Evolutionary conservation across 2,888 invertebrate species (phyloP).

Genomic region (Tiphia femorata): DNA sequence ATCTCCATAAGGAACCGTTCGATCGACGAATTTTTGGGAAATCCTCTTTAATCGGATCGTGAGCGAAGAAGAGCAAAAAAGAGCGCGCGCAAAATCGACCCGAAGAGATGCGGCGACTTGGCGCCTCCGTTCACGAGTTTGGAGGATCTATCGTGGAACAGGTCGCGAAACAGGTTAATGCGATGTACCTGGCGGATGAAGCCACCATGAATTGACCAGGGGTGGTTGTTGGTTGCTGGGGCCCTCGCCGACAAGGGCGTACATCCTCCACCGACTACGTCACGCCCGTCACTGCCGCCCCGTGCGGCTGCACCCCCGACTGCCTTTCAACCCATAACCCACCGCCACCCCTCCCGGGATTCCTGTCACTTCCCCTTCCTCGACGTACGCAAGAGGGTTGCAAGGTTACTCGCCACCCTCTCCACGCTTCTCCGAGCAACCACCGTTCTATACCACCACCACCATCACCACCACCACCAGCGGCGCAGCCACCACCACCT

Average conservation of each 20-base stretch:
- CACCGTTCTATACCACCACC: constrained; percentile 14
- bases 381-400: constrained; percentile 60
- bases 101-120: too few species aligned
- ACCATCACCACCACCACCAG: constrained; percentile 4
- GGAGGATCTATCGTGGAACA: background rate
- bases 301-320: constrained; percentile 59
- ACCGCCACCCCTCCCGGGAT: constrained; percentile 41
- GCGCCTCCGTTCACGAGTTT: background rate
- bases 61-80: too few species aligned
- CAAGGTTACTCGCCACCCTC: constrained; percentile 61
- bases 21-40: too few species aligned
- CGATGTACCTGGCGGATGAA: constrained; percentile 65
- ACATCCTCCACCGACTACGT: constrained; percentile 68
- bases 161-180: constrained; percentile 1
- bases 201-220: constrained; percentile 67
- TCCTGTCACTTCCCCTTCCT: constrained; percentile 57
- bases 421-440: constrained; percentile 11
- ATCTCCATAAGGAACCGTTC: too few species aligned
- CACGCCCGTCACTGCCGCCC: constrained; percentile 67
- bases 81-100: too few species aligned
- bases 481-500: background rate
- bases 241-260: constrained; percentile 66
- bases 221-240: constrained; percentile 65
- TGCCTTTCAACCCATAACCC: constrained; percentile 51
- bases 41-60: too few species aligned